Evolutionary conservation across 2,888 invertebrate genomes (phyloP), one percentile per base, ranked within the genome.

Genomic region (Axea sp.): DNA sequence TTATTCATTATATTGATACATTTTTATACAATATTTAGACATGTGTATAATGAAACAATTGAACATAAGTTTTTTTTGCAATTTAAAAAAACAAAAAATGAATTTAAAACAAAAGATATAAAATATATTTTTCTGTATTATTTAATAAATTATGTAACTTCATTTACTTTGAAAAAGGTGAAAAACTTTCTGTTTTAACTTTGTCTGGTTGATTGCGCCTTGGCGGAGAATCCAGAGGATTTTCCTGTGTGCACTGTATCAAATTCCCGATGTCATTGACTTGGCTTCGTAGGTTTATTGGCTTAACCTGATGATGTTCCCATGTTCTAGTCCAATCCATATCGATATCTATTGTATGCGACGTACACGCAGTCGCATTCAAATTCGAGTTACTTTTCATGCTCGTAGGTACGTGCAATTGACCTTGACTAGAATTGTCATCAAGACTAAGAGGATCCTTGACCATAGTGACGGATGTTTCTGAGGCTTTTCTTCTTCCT

Each of bases 271-370:
- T 80, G 35, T 78, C 74, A 53, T 65, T 76, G 65, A 53, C 55
- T 26, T 78, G 79, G 28, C 72, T 77, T 11, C 76, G 75, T 30
- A 77, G 78, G 1, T 55, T 49, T 12, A 77, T 76, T 11, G 82
- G 83, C 2, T 81, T 81, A 2, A 78, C 71, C 0, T 76, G 75
- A 11, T 78, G 78, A 4, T 80, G 82, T 4, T 84, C 85, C 86
- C 86, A 87, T 9, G 78, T 78, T n/a, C 78, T 81, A 37, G 79
- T 71, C 87, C 87, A 87, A 51, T 86, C 84, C 55, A 86, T 15
- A 22, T 84, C 82, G 3, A 85, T 78, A n/a, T 83, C 82, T 14
- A 84, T 65, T 24, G 75, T 72, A 6, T 83, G 82, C 1, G 81
- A 78, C 15, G 77, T 33, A 22, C 77, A 79, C 5, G 53, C 59